Percentiles rank a stretch among this genome's conserved stretches.
Evolutionary conservation across 2,113 vertebrate genomes (phyloP).

Genomic region (Heliornis fulica): DNA sequence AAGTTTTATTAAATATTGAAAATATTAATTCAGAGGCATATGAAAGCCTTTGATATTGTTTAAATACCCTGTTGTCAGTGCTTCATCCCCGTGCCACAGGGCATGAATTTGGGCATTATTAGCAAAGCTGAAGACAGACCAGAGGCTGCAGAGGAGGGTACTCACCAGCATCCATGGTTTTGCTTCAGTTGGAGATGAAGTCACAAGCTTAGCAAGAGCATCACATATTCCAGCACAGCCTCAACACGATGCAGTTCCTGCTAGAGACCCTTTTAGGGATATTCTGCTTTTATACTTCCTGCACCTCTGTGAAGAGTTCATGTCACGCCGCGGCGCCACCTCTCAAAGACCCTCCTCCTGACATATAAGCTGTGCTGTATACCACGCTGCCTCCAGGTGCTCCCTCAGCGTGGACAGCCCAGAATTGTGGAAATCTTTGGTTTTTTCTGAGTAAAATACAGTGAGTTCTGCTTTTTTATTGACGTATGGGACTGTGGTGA

Average conservation of each 20-base stretch:
- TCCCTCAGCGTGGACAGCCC: accelerated
- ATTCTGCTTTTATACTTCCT: constrained; percentile 49
- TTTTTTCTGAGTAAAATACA: too few relatives aligned
- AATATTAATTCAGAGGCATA: background rate
- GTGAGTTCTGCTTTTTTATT: background rate
- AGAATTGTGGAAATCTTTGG: too few relatives aligned
- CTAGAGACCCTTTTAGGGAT: background rate
- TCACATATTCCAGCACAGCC: background rate
- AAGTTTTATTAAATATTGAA: too few relatives aligned
- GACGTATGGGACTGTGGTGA: background rate
- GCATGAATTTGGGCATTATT: background rate
- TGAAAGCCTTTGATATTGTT: background rate
- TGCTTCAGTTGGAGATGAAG: background rate
- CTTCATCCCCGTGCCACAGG: background rate
- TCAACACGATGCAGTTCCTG: background rate
- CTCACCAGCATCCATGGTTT: constrained; percentile 63
- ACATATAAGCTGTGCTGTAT: background rate
- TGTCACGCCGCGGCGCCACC: background rate
- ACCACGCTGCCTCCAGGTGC: background rate
- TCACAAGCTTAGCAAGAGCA: background rate
- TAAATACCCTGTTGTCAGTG: background rate
- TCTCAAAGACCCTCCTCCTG: background rate
- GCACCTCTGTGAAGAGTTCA: background rate
- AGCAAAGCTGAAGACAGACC: background rate
- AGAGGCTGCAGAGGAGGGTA: background rate